Conservation (phyloP, 2,113 vertebrate genomes). For the Fulmarus glacialis region DNA sequence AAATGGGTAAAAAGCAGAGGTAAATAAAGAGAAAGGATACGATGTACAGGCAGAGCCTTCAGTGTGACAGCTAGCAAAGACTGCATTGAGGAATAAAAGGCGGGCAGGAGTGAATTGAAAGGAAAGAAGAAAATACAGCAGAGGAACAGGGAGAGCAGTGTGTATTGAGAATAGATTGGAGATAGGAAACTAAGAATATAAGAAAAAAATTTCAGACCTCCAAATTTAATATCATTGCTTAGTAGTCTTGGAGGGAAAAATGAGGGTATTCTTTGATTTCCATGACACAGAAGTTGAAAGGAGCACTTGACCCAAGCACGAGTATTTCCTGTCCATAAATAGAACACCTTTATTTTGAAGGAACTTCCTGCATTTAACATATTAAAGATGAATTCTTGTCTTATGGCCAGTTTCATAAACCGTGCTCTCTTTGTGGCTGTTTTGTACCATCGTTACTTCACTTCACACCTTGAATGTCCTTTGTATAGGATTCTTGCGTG, state of each 20-base stretch:
- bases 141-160: not conserved
- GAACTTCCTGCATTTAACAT: not conserved
- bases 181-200: not conserved
- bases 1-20: not conserved
- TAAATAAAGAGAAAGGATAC: not conserved
- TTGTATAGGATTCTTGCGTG: not conserved
- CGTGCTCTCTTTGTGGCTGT: not conserved
- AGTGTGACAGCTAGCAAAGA: not conserved
- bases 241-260: not conserved
- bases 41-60: not conserved
- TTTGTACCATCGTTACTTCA: not conserved
- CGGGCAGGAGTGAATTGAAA: not conserved
- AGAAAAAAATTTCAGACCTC: not conserved
- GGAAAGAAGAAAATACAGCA: not conserved
- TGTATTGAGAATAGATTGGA: not conserved
- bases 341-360: not conserved
- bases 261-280: accelerated
- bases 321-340: not conserved
- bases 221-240: not conserved
- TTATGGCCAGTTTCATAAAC: not conserved
- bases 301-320: accelerated
- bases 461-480: not conserved
- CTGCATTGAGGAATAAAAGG: not conserved
- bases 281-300: not conserved
- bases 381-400: not conserved